phyloP scores from a whole-genome alignment of 2,797 vertebrate genomes.

The Tokudaia tokunoshimensis region DNA sequence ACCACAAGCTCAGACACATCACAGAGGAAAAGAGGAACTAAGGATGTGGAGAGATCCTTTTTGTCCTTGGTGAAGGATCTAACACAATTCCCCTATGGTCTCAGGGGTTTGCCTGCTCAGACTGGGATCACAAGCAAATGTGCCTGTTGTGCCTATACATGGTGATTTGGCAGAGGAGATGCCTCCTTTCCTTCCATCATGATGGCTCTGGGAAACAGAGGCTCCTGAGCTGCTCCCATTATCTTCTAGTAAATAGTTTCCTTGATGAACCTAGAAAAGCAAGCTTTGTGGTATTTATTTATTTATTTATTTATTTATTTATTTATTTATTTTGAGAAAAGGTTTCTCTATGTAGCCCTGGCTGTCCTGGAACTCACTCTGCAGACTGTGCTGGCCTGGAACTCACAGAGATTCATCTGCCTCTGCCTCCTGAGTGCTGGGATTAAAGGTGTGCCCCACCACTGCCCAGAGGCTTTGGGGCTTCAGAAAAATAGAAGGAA shows the following conservation, averaged over 20 bases:
- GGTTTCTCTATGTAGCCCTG: neutral
- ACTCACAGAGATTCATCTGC: neutral
- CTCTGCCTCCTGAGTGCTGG: neutral
- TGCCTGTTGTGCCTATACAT: fast-evolving
- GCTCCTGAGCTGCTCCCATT: fast-evolving
- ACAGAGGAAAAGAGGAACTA: neutral
- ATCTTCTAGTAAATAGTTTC: neutral
- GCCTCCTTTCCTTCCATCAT: neutral
- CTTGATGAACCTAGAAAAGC: neutral
- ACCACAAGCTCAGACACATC: neutral
- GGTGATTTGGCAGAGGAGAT: neutral
- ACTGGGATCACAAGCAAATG: neutral
- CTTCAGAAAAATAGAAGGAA: neutral
- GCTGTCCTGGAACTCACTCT: neutral
- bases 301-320: neutral
- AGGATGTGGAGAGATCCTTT: neutral
- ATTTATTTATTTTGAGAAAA: neutral
- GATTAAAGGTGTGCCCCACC: neutral
- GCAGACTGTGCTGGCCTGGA: neutral
- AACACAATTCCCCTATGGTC: neutral
- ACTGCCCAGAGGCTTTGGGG: neutral
- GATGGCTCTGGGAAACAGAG: neutral
- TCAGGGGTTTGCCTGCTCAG: neutral
- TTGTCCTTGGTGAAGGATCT: neutral
- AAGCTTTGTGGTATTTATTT: neutral